phyloP scores from a whole-genome alignment of 2,888 invertebrate species.

The Dendrolimus pini region DNA sequence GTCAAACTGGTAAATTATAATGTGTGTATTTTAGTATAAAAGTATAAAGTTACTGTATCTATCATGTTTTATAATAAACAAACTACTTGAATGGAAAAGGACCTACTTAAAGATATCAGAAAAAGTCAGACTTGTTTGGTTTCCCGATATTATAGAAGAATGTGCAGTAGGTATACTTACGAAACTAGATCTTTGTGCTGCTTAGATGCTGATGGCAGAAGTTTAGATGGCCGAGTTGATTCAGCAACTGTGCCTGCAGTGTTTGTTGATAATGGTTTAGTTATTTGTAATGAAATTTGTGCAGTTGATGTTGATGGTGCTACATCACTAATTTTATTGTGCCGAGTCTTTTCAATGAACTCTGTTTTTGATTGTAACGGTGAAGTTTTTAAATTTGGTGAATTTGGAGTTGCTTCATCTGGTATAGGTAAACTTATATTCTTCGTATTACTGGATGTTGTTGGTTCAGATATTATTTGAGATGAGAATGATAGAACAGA shows the following conservation, averaged over 20 bases:
- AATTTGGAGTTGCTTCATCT: slow-evolving; percentile 1
- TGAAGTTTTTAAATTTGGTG: not conserved
- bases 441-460: slow-evolving; percentile 16
- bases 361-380: not conserved
- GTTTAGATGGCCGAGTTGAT: not conserved
- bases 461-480: slow-evolving; percentile 46
- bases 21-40: too few species aligned
- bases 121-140: too few species aligned
- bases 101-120: too few species aligned
- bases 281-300: slow-evolving; percentile 7
- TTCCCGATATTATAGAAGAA: too few species aligned
- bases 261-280: slow-evolving; percentile 3
- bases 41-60: too few species aligned
- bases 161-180: slow-evolving; percentile 30
- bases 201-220: not conserved
- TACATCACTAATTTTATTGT: not conserved
- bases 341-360: not conserved
- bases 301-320: not conserved
- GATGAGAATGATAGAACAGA: slow-evolving; percentile 75
- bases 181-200: slow-evolving; percentile 18
- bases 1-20: too few species aligned
- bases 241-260: slow-evolving; percentile 8
- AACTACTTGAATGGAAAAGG: too few species aligned
- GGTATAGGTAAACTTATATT: slow-evolving; percentile 2
- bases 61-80: too few species aligned